These are phyloP conservation scores for Luffia ferchaultella DNA, from an alignment of 2,888 invertebrate species.

Conservation along the genomic window DNA sequence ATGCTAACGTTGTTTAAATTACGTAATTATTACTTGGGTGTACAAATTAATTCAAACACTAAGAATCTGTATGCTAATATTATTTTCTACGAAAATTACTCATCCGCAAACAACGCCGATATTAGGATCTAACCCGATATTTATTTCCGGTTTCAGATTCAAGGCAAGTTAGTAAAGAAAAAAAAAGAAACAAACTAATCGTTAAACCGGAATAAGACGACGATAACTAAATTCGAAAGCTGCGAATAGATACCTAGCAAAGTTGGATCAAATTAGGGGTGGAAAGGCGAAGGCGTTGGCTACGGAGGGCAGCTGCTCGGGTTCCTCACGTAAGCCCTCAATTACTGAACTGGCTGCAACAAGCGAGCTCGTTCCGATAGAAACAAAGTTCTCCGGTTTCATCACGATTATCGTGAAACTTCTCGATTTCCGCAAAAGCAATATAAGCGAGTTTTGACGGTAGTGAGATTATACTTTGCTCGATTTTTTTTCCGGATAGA, in stretches of 20 bases:
- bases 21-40: too few species aligned
- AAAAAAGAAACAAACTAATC: too few species aligned
- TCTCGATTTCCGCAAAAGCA: constrained; percentile 1
- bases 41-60: too few species aligned
- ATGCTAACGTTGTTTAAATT: too few species aligned
- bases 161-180: too few species aligned
- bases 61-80: too few species aligned
- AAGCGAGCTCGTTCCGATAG: constrained; percentile 5
- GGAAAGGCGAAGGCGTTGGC: not conserved
- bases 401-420: constrained; percentile 39
- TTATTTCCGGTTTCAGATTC: too few species aligned
- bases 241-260: not conserved
- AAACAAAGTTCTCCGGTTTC: constrained; percentile 49
- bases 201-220: not conserved
- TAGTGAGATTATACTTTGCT: not conserved
- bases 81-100: too few species aligned
- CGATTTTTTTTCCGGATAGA: too few species aligned
- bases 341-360: constrained; percentile 48
- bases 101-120: too few species aligned
- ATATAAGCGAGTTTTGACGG: not conserved
- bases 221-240: not conserved
- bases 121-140: too few species aligned
- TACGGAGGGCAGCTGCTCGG: constrained; percentile 13
- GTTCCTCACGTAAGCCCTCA: constrained; percentile 61
- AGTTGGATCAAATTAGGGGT: not conserved